These are phyloP conservation scores for Daubentonia madagascariensis DNA, from an alignment of 2,113 vertebrate genomes.

Conservation along the genomic window DNA sequence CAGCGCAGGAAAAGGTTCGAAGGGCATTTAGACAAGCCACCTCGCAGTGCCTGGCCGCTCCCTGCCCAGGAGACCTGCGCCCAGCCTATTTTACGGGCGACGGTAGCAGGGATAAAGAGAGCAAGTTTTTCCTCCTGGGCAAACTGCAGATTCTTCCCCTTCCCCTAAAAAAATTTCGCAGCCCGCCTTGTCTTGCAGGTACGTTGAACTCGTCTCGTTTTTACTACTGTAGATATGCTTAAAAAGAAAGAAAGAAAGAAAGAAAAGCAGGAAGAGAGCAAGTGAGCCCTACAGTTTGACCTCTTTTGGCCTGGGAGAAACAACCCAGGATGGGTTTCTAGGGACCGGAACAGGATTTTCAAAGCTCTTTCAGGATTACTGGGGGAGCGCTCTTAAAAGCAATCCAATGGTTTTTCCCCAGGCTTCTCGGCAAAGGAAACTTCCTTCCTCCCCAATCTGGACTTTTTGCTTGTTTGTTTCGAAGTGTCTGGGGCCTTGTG, in stretches of 20 bases:
- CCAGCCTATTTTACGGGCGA: constrained; percentile 80
- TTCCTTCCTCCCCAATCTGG: constrained; percentile 21
- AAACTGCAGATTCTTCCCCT: constrained; percentile 70
- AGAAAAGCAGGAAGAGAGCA: not conserved
- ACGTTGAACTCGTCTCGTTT: constrained; percentile 79
- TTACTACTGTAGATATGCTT: not conserved
- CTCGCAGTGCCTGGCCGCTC: constrained; percentile 79
- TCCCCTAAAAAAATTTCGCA: constrained; percentile 80
- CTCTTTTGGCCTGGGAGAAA: constrained; percentile 55
- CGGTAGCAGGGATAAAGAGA: constrained; percentile 72
- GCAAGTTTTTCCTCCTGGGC: constrained; percentile 70
- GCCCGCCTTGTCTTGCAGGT: constrained; percentile 83
- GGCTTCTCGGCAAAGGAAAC: constrained; percentile 52
- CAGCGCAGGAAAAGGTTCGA: constrained; percentile 83
- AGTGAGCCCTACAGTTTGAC: not conserved
- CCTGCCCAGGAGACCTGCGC: constrained; percentile 79
- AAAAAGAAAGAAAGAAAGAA: not conserved
- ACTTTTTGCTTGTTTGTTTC: constrained; percentile 50
- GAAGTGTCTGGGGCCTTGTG: constrained; percentile 56
- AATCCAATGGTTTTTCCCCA: not conserved
- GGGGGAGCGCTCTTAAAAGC: constrained; percentile 46
- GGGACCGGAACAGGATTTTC: constrained; percentile 49
- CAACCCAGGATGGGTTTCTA: not conserved
- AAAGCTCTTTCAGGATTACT: constrained; percentile 23
- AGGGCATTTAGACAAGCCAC: constrained; percentile 85